Evolutionary conservation across 2,113 vertebrate species (phyloP).

Genomic region (Eurystomus gularis): DNA sequence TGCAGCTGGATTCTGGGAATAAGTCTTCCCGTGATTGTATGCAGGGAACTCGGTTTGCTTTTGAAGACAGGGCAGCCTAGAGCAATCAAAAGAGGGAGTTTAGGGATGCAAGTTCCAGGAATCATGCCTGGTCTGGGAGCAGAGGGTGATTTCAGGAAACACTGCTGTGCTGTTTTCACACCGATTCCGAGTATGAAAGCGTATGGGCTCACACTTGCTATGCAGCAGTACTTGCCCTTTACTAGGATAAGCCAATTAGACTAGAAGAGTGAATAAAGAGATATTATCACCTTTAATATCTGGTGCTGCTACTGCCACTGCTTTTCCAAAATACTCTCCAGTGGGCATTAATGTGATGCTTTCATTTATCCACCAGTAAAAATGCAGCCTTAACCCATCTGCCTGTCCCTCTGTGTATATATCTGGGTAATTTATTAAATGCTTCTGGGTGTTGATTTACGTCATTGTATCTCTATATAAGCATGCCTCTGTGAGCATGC

Average conservation of each 20-base stretch:
- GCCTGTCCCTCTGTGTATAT: slow-evolving; percentile 40
- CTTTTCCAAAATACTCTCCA: slow-evolving; percentile 36
- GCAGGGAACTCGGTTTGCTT: not conserved
- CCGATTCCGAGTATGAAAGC: not conserved
- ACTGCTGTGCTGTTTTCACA: not conserved
- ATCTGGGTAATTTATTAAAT: slow-evolving; percentile 63
- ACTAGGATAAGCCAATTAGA: slow-evolving; percentile 22
- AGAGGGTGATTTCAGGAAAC: not conserved
- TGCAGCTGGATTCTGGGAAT: not conserved
- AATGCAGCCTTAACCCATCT: not conserved
- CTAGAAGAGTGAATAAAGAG: not conserved
- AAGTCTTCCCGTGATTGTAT: not conserved
- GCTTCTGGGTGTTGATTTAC: slow-evolving; percentile 65
- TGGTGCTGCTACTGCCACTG: not conserved
- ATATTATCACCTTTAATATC: slow-evolving; percentile 44
- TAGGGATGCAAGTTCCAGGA: not conserved
- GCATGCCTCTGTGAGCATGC: slow-evolving; percentile 28
- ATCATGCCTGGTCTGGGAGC: not conserved
- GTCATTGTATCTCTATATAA: slow-evolving; percentile 48
- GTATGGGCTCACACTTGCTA: not conserved
- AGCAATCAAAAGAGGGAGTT: not conserved
- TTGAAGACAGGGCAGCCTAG: not conserved
- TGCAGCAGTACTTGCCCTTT: slow-evolving; percentile 21
- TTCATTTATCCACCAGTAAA: slow-evolving; percentile 34
- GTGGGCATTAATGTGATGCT: slow-evolving; percentile 12